Base-by-base conservation (phyloP, 2,113 vertebrate genomes). In the Leucopsar rothschildi region DNA sequence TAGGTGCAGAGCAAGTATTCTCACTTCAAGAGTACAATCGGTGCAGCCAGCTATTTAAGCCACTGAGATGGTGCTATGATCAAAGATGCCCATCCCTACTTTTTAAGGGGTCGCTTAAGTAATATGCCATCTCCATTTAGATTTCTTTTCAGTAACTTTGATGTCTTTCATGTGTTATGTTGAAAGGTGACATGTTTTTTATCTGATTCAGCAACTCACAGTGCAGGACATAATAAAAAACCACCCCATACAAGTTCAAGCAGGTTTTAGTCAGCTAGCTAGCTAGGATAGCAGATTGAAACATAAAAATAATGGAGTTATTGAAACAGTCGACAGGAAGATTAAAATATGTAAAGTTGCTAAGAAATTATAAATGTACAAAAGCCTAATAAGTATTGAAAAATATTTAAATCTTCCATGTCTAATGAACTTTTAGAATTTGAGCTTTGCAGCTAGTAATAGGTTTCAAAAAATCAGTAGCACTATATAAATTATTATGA, bases 1-100 rank as follows among this genome's bases (percentile, higher is more conserved):
- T 93, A 84, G 91, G 82, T 96, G 56, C 88, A 94, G 81, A 96
- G 91, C 86, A 97, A 98, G 94, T 89, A 79, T 78, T 96, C 88
- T 87, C 66, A 69, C 37, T 85, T 90, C 75, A 91, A 68, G 82
- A 94, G 96, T 47, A 97, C 86, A 97, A 56, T 40, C 12, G 22
- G 75, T 90, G 15, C 25, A 89, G 59, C 44, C 82, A 63, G 82
- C 27, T 50, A 45, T 83, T 39, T 68, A 70, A 20, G 64, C 56
- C n/a, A 31, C 56, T 82, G 78, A 49, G 61, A 84, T 28, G 69
- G 49, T 68, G 63, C 66, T 88, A 60, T 17, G 73, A 80, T 90
- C 68, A 96, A 93, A 97, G 61, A 71, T 33, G 31, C 11, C 44
- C 35, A 63, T 39, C 35, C 22, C 31, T 56, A 60, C 28, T 63